A percentile compares a stretch with the other conserved stretches of the same genome.
phyloP scores from a whole-genome alignment of 2,888 invertebrate genomes.

The Athalia circularis region DNA sequence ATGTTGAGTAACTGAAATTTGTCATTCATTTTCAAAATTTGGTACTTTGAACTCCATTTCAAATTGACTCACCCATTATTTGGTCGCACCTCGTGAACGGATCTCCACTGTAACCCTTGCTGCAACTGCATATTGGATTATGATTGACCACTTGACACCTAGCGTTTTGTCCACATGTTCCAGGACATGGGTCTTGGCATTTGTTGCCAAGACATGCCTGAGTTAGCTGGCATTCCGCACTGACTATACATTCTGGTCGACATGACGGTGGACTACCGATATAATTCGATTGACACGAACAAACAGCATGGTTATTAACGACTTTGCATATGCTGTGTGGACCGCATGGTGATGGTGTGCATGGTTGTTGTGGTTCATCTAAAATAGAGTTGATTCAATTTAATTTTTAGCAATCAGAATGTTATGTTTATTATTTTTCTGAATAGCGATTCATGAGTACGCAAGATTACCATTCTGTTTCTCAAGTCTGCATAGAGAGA shows the following conservation, averaged over 20 bases:
- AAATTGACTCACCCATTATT: constrained; percentile 75
- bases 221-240: constrained; percentile 85
- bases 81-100: constrained; percentile 80
- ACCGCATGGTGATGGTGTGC: constrained; percentile 87
- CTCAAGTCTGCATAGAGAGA: constrained; percentile 79
- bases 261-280: constrained; percentile 87
- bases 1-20: not conserved
- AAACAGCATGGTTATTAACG: constrained; percentile 81
- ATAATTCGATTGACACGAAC: constrained; percentile 83
- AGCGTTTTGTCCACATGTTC: constrained; percentile 87
- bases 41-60: not conserved
- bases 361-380: constrained; percentile 72
- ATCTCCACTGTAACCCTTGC: constrained; percentile 84
- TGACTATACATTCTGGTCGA: constrained; percentile 88
- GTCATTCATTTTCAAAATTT: no score
- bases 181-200: constrained; percentile 87
- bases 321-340: constrained; percentile 85
- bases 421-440: not conserved
- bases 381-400: constrained; percentile 1
- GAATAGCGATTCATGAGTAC: not conserved
- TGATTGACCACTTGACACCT: constrained; percentile 88
- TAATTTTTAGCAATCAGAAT: not conserved
- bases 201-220: constrained; percentile 86
- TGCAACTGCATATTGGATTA: constrained; percentile 88
- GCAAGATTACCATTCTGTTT: constrained; percentile 60